Conservation (phyloP, 2,797 vertebrate species). For the Lindbergichthys nudifrons region DNA sequence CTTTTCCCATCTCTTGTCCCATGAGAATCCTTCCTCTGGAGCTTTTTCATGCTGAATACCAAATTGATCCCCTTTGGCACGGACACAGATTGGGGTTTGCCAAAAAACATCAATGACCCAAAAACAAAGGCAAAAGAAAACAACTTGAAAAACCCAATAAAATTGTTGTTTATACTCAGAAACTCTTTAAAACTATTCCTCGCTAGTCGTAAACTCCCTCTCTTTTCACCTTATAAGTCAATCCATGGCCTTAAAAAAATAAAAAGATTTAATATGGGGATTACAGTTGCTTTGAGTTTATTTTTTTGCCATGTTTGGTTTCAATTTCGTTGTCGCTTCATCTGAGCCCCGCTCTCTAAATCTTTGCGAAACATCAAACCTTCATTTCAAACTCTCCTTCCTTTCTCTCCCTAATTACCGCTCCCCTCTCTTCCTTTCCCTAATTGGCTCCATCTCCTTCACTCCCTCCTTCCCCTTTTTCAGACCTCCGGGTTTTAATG, state of each 20-base stretch:
- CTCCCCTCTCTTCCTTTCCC: constrained; percentile 74
- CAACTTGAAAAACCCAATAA: constrained; percentile 66
- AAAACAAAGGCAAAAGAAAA: constrained; percentile 67
- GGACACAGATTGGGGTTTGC: constrained; percentile 59
- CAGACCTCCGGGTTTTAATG: constrained; percentile 71
- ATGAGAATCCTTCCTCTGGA: constrained; percentile 58
- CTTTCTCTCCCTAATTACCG: constrained; percentile 74
- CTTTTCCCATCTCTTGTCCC: constrained; percentile 55
- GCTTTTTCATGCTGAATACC: constrained; percentile 69
- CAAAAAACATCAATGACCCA: constrained; percentile 73
- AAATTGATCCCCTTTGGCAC: constrained; percentile 76
- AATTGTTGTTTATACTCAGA: constrained; percentile 68
- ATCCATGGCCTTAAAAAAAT: constrained; percentile 22
- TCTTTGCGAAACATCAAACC: constrained; percentile 68
- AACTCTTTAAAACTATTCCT: constrained; percentile 50
- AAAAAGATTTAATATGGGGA: constrained; percentile 33
- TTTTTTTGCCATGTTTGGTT: constrained; percentile 70
- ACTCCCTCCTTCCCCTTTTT: constrained; percentile 56
- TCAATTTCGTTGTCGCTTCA: constrained; percentile 67
- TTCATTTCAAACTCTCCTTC: constrained; percentile 61
- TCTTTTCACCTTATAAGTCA: constrained; percentile 67
- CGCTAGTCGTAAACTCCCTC: constrained; percentile 56
- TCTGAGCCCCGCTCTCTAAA: constrained; percentile 51
- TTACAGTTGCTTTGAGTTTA: constrained; percentile 53
- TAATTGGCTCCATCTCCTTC: constrained; percentile 78